Evolutionary conservation across 2,888 invertebrate genomes (phyloP), one percentile per base, ranked within the genome.

Genomic region (Melanargia galathea): DNA sequence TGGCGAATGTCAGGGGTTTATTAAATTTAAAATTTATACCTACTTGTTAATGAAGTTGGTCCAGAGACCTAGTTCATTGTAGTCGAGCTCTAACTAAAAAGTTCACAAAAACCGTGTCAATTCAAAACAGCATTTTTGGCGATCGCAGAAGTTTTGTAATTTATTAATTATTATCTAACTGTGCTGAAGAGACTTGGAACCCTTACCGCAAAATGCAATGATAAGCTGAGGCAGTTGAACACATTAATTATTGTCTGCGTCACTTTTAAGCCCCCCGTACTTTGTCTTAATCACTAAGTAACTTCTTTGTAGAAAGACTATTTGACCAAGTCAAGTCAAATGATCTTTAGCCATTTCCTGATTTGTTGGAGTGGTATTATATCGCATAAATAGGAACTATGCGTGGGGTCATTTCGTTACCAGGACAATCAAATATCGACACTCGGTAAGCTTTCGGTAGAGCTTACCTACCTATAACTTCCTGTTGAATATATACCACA

Each of bases 161-260:
- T 49, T 49, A 49, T 49, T 22, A 40, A 38, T 35, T 35, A 35
- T 8, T 35, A n/a, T n/a, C n/a, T 2, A 7, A 38, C 35, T 38
- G 35, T 13, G 3, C 35, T 13, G 22, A 13, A 2, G n/a, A 8
- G 26, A n/a, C 7, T 33, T 33, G 52, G 20, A 5, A 54, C 52
- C 52, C 52, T 20, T 22, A 13, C 35, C 35, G 35, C 52, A 54
- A 54, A 54, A 54, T 20, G 20, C 35, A 54, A 35, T 38, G 52
- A 54, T 54, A 54, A 54, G 38, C 35, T 18, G 52, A 35, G 52
- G 22, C 52, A 54, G 22, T 49, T 54, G 52, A 54, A 8, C n/a
- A 54, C n/a, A 54, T 54, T 22, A 30, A 30, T 16, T 49, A 8
- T 30, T 49, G 30, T 49, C 49, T 30, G 26, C 26, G 38, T 54